Percentiles rank a stretch among this genome's conserved stretches.
phyloP scores from a whole-genome alignment of 2,113 vertebrate species.

The Turdus rufiventris region DNA sequence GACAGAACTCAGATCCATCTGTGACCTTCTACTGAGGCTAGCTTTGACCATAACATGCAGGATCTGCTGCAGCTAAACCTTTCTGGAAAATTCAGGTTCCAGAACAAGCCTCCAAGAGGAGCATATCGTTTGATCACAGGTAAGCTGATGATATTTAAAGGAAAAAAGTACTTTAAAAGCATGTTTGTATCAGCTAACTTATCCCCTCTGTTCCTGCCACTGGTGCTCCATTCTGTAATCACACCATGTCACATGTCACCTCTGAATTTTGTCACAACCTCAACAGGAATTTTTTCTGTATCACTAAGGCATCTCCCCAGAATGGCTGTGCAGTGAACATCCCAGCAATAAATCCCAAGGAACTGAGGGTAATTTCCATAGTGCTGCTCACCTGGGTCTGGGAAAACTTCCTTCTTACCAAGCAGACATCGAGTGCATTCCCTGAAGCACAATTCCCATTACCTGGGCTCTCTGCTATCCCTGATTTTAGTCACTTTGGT shows the following conservation, averaged over 20 bases:
- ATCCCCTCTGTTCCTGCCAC: neutral
- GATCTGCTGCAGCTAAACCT: neutral
- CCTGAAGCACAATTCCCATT: neutral
- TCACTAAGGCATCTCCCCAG: neutral
- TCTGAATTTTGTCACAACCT: neutral
- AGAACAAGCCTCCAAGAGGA: neutral
- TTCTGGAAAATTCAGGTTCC: neutral
- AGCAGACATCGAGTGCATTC: neutral
- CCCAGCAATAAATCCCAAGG: neutral
- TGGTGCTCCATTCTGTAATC: neutral
- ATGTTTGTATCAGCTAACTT: neutral
- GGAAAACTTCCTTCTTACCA: neutral
- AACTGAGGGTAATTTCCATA: neutral
- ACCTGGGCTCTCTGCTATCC: neutral
- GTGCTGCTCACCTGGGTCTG: neutral
- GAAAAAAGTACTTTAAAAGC: neutral
- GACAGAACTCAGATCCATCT: neutral
- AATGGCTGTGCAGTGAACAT: neutral
- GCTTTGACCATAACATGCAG: neutral
- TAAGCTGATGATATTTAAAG: neutral
- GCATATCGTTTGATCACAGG: neutral
- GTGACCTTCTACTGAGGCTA: neutral
- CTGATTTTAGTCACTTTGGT: neutral
- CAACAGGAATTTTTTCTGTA: neutral
- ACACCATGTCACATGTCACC: neutral